A percentile compares a stretch with the other conserved stretches of the same genome.
phyloP scores from a whole-genome alignment of 2,113 vertebrate species.

The Glareola pratincola region DNA sequence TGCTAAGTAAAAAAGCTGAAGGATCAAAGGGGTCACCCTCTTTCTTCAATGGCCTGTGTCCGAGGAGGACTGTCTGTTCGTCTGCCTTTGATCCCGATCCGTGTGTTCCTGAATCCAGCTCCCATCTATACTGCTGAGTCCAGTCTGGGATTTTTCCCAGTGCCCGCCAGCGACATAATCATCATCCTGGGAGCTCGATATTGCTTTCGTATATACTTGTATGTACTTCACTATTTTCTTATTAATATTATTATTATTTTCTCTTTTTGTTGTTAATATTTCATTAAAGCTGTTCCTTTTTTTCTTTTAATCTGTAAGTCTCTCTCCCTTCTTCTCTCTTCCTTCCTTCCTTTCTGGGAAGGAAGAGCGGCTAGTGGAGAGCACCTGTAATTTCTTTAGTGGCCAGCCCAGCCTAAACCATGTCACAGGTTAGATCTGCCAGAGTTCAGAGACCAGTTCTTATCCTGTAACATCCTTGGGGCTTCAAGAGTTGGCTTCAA shows the following conservation, averaged over 20 bases:
- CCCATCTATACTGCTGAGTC: not conserved
- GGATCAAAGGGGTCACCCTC: not conserved
- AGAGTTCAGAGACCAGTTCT: not conserved
- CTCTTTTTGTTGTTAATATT: not conserved
- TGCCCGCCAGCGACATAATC: not conserved
- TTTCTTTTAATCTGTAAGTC: not conserved
- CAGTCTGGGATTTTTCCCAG: not conserved
- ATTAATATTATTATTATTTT: not conserved
- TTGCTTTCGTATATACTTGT: not conserved
- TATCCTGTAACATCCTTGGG: not conserved
- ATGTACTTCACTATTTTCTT: not conserved
- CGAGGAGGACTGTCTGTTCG: not conserved
- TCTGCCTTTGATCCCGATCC: not conserved
- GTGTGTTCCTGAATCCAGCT: not conserved
- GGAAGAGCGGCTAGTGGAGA: not conserved
- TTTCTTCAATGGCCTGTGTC: not conserved
- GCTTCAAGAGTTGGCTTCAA: not conserved
- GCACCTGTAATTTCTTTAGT: not conserved
- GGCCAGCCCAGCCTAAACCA: not conserved
- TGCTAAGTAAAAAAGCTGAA: not conserved
- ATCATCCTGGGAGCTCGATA: not conserved
- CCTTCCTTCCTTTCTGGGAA: not conserved
- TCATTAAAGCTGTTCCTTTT: not conserved
- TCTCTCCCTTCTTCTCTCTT: not conserved
- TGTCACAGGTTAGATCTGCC: not conserved